These are phyloP conservation scores for Copidosoma floridanum DNA, from an alignment of 1,140 invertebrate genomes.

Conservation along the genomic window DNA sequence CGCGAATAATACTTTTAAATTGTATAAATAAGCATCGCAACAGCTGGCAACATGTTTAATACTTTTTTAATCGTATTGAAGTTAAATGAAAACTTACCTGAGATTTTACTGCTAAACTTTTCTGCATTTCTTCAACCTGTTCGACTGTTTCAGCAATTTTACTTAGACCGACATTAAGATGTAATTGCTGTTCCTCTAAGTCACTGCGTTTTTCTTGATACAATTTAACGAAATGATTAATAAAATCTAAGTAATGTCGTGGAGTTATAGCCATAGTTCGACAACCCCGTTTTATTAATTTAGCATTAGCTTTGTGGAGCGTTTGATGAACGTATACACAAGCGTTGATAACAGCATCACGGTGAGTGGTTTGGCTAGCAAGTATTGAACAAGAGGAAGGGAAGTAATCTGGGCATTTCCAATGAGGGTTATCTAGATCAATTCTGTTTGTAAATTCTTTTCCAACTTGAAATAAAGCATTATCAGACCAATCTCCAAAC, in stretches of 20 bases:
- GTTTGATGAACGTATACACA: conserved; percentile 99
- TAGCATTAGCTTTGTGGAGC: conserved; percentile 87
- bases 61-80: too few species aligned
- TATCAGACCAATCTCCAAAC: conserved; percentile 99
- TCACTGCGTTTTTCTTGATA: conserved; percentile 98
- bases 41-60: too few species aligned
- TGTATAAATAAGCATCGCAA: too few species aligned
- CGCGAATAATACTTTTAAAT: too few species aligned
- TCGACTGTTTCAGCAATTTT: conserved; percentile 99
- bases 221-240: conserved; percentile 98
- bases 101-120: conserved; percentile 95
- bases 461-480: conserved; percentile 92
- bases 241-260: conserved; percentile 98
- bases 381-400: conserved; percentile 80
- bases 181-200: conserved; percentile 97
- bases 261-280: conserved; percentile 97
- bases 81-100: too few species aligned
- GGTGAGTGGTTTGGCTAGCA: conserved; percentile 73
- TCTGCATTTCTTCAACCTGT: conserved; percentile 99
- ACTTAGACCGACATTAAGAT: conserved; percentile 96
- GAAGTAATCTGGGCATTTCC: conserved; percentile 85
- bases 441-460: conserved; percentile 84
- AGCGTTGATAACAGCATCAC: conserved; percentile 95
- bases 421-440: conserved; percentile 79
- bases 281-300: conserved; percentile 86